Conservation (phyloP, 2,113 vertebrate species). For the Ibidorhyncha struthersii region DNA sequence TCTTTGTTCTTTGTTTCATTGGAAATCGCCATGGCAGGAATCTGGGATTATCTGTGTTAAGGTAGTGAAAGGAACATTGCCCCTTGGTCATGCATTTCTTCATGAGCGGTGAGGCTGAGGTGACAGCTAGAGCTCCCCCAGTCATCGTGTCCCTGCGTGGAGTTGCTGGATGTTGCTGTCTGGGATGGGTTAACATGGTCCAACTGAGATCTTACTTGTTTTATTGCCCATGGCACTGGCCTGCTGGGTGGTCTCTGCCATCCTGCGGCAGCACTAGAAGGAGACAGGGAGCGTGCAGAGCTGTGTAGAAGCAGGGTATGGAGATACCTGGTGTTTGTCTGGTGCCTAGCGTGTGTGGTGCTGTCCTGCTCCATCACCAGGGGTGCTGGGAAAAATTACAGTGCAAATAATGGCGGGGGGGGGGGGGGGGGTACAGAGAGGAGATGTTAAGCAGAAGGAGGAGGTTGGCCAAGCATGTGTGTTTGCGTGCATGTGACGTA, state of each 20-base stretch:
- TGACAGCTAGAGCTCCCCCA: accelerated
- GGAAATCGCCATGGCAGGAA: neutral
- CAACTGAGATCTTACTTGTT: neutral
- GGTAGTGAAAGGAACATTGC: neutral
- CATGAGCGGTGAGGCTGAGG: neutral
- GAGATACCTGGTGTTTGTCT: neutral
- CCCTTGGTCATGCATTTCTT: neutral
- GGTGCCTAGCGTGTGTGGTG: neutral
- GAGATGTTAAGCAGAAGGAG: neutral
- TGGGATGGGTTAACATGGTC: neutral
- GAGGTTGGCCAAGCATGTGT: neutral
- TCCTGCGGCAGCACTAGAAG: neutral
- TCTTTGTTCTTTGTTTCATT: neutral
- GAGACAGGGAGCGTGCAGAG: neutral
- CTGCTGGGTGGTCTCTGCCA: neutral
- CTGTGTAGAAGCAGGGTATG: neutral
- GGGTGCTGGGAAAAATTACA: neutral
- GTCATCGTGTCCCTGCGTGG: accelerated
- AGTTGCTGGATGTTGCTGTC: accelerated
- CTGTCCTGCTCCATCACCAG: neutral
- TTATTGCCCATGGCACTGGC: neutral
- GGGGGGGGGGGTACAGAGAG: neutral
- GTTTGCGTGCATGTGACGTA: neutral
- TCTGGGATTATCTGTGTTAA: neutral
- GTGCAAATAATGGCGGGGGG: neutral